Conservation (phyloP, 2,888 invertebrate genomes). For the Tipula confusa region DNA sequence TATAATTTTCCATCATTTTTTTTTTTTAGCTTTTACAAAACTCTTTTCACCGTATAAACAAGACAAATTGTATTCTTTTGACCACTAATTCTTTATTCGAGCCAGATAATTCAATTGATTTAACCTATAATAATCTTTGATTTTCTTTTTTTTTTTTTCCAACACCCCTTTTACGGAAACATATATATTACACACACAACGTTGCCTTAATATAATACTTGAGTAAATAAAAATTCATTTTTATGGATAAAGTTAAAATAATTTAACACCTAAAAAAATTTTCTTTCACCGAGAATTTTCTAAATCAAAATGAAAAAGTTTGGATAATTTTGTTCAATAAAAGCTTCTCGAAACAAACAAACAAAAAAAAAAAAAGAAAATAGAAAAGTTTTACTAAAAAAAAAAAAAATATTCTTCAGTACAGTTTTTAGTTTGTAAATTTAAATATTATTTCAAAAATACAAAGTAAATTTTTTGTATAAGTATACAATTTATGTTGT, state of each 20-base stretch:
- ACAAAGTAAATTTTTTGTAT: not conserved
- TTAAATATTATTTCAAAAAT: no score
- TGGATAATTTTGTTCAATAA: not conserved
- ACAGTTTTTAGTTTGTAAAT: not conserved
- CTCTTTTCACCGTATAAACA: not conserved
- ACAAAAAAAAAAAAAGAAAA: not conserved
- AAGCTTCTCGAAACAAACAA: not conserved
- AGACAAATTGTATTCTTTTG: not conserved
- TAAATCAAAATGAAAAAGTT: slow-evolving; percentile 25
- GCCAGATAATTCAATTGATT: not conserved
- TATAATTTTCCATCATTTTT: not conserved
- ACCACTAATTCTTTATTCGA: not conserved
- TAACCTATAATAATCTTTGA: not conserved
- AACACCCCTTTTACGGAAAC: not conserved
- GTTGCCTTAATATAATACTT: not conserved
- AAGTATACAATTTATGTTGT: not conserved
- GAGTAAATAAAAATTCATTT: not conserved
- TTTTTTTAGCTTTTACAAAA: not conserved
- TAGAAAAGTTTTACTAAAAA: not conserved
- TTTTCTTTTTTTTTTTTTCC: not conserved
- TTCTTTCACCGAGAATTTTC: not conserved
- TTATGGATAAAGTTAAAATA: not conserved
- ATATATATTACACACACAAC: not conserved
- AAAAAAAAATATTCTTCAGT: not conserved
- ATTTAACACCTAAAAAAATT: slow-evolving; percentile 12